Base-by-base conservation (phyloP, 35 echinoderm and acorn worm species). In the Lytechinus pictus region DNA sequence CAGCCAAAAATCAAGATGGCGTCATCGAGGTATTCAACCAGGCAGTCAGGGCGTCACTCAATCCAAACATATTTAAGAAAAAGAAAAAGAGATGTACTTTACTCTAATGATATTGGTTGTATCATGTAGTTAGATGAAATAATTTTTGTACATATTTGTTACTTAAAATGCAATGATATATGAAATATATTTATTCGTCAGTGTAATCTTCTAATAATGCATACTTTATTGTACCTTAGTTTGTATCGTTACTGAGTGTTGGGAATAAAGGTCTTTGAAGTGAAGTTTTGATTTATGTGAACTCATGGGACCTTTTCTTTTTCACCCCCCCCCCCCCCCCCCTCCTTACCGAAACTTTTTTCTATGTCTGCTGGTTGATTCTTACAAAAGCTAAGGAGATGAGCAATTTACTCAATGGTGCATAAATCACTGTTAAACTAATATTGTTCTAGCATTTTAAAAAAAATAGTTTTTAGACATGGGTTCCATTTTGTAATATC, bases 81-180 rank as follows among this genome's bases (percentile, higher is more conserved):
- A 95, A 95, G 95, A 95, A 95, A 86, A 95, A 95, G 54, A 88
- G 27, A 33, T 95, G 95, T 54, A 21, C 16, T 29, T 27, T 95
- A 55, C 44, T 95, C 33, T 95, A 89, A 95, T 44, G 2, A 44
- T 44, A 44, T 71, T 16, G 71, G 27, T 95, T 24, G 66, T 24
- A 79, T 79, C 3, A n/a, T 79, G 19, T 79, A 79, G 66, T 79
- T 79, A 79, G 21, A 79, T 79, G 16, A n/a, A 79, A 79, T 79
- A 16, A 58, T 11, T 79, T 79, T 79, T 79, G 66, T 79, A 79
- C 66, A 79, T 79, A 79, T 24, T 8, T 79, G 9, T 79, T 4
- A 79, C 66, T 24, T 79, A n/a, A 79, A 79, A 79, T 79, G 66
- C 19, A 71, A 24, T 24, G 3, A 24, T 79, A 79, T 79, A 79